Evolutionary conservation across 2,888 invertebrate species (phyloP).

Genomic region (Ectobius pallidus): DNA sequence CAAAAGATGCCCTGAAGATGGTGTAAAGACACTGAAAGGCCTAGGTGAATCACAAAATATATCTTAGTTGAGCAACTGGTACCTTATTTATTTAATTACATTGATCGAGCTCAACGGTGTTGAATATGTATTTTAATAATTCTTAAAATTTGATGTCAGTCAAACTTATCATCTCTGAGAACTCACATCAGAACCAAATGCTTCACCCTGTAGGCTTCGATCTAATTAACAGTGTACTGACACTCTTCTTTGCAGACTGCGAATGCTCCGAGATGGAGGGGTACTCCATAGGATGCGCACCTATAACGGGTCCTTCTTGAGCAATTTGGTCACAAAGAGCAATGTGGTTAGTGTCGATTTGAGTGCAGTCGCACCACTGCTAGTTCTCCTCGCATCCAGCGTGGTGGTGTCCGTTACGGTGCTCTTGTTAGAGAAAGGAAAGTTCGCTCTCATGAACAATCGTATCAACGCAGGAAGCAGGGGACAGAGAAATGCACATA

Average conservation of each 20-base stretch:
- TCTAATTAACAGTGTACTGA: not conserved
- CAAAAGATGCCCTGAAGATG: too few species aligned
- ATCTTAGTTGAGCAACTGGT: too few species aligned
- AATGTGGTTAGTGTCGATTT: slow-evolving; percentile 16
- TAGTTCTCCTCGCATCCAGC: not conserved
- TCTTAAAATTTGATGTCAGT: too few species aligned
- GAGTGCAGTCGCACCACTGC: slow-evolving; percentile 29
- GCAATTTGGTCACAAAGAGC: not conserved
- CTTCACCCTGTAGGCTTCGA: too few species aligned
- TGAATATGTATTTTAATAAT: too few species aligned
- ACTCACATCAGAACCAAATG: too few species aligned
- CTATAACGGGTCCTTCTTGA: not conserved
- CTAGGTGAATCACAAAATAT: too few species aligned
- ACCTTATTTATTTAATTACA: too few species aligned
- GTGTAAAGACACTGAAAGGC: too few species aligned
- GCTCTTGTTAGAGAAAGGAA: not conserved
- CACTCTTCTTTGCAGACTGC: slow-evolving; percentile 11
- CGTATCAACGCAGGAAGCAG: too few species aligned
- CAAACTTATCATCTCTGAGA: too few species aligned
- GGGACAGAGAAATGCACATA: not conserved
- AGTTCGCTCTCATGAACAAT: not conserved
- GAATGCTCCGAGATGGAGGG: slow-evolving; percentile 27
- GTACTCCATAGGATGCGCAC: not conserved
- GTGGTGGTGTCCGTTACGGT: not conserved
- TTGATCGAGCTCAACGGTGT: too few species aligned